Conservation (phyloP, 2,888 invertebrate species). For the Orthonevra nobilis region DNA sequence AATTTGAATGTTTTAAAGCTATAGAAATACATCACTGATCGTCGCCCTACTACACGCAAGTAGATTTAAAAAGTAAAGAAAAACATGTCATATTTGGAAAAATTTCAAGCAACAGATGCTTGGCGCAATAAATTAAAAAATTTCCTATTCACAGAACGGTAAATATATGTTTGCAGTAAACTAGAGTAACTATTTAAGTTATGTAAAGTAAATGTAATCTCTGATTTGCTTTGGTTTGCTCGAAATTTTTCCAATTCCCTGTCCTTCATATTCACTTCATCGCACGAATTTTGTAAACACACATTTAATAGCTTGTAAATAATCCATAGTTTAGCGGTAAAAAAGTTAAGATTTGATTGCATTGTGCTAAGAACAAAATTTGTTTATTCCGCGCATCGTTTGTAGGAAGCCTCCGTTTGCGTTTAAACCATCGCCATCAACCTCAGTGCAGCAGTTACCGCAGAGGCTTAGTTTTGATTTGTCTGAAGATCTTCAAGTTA, state of each 20-base stretch:
- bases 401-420: slow-evolving; percentile 45
- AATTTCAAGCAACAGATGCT: slow-evolving; percentile 76
- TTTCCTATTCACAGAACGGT: slow-evolving; percentile 76
- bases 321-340: not conserved
- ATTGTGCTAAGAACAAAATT: not conserved
- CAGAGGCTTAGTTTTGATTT: slow-evolving; percentile 75
- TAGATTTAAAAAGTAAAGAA: slow-evolving; percentile 47
- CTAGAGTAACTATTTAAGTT: slow-evolving; percentile 4
- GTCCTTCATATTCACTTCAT: not conserved
- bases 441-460: slow-evolving; percentile 25
- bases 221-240: slow-evolving; percentile 25
- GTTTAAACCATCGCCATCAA: too few relatives aligned
- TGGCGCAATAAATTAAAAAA: slow-evolving; percentile 77
- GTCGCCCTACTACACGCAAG: too few relatives aligned
- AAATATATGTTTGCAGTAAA: slow-evolving; percentile 72
- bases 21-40: not conserved
- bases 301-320: slow-evolving; percentile 12
- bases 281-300: not conserved
- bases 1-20: too few relatives aligned
- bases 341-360: not conserved
- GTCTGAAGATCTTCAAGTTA: slow-evolving; percentile 73
- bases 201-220: not conserved
- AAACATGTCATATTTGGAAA: slow-evolving; percentile 78
- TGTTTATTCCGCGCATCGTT: not conserved
- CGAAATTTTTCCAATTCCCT: slow-evolving; percentile 69